Evolutionary conservation across 1,140 invertebrate species (phyloP).

Genomic region (Trinorchestia longiramus): DNA sequence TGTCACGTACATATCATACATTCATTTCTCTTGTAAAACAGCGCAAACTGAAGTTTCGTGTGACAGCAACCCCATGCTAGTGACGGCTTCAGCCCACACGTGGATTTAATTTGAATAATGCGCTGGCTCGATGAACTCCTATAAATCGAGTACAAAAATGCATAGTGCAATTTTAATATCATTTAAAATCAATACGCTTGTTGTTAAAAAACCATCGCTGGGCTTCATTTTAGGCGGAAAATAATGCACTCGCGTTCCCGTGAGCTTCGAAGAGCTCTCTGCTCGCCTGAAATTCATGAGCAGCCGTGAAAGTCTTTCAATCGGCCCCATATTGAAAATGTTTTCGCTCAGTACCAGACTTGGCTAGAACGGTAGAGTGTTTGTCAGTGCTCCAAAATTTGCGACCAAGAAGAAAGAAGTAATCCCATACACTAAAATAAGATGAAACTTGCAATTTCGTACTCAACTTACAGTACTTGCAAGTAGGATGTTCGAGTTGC

Average conservation of each 20-base stretch:
- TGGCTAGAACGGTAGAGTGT: neutral
- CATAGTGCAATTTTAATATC: neutral
- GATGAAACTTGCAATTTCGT: neutral
- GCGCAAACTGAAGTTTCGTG: neutral
- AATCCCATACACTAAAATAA: neutral
- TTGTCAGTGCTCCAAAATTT: neutral
- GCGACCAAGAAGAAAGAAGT: neutral
- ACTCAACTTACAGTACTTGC: neutral
- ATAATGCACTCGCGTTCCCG: neutral
- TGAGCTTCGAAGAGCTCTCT: neutral
- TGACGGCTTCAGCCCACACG: neutral
- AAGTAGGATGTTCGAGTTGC: neutral
- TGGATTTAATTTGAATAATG: neutral
- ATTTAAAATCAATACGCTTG: neutral
- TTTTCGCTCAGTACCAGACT: slow-evolving; percentile 6
- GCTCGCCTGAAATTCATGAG: neutral
- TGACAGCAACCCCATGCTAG: neutral
- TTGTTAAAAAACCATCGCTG: neutral
- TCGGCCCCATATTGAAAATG: neutral
- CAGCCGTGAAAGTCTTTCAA: slow-evolving; percentile 6
- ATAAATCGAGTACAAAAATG: neutral
- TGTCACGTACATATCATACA: neutral
- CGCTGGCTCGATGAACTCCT: neutral
- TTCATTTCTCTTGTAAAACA: neutral
- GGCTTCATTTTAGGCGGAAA: neutral